Base-by-base conservation (phyloP, 2,797 vertebrate genomes). In the Chaenodraco wilsoni region DNA sequence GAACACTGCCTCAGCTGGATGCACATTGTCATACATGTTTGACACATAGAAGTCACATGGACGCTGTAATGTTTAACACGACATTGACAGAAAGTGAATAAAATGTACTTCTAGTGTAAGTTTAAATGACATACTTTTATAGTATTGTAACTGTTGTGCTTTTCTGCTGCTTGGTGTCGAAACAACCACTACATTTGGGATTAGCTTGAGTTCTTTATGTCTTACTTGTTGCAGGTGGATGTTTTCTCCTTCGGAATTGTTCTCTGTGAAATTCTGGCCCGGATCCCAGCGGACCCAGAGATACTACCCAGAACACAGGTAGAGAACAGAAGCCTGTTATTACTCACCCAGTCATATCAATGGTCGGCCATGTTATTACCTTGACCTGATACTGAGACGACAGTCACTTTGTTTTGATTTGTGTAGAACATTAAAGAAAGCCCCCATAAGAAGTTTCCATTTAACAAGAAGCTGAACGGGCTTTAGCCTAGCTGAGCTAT, bases 191-290 rank as follows among this genome's bases (percentile, higher is more conserved):
- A 8, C 2, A 2, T 67, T 37, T 17, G 3, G 9, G 17, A 19
- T 48, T 49, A 52, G 19, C 51, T 58, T 21, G 13, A 2, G 58
- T n/a, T 40, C 2, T 11, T 57, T 3, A 15, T 48, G 0, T 72
- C 3, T 41, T 0, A 3, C 23, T 65, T 41, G 21, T 78, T 76
- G 16, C 89, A 97, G 96, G 96, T 97, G 78, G 96, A 97, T 1
- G 96, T 97, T 55, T 97, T 97, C 89, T 97, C 96, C 51, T 97
- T 96, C 48, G 96, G 96, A 63, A 96, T 97, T 41, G 94, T 97
- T n/a, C 91, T 97, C 21, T 97, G 96, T 88, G 96, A 97, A 91
- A 96, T 96, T 65, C 88, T 97, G 76, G 96, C 95, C 74, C 91
- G 96, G 83, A 95, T 97, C 75, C 90, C 96, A 13, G 96, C 96